Base-by-base conservation (phyloP, 2,797 vertebrate species). In the Anniella stebbinsi region DNA sequence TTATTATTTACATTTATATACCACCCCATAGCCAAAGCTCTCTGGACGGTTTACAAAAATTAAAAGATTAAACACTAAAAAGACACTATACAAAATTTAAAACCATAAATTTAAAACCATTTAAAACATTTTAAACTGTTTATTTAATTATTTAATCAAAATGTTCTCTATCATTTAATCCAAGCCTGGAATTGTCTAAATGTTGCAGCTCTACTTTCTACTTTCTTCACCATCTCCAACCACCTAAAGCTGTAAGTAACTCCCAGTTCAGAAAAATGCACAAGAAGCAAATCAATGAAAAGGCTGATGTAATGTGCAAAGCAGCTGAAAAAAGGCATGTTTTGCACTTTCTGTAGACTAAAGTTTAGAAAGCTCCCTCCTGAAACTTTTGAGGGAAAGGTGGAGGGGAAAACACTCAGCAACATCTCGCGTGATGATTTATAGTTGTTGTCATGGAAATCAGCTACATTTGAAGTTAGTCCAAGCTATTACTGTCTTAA, bases 401-500 rank as follows among this genome's bases (percentile, higher is more conserved):
- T 86, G 70, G 85, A 82, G 70, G n/a, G 7, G 1, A 70, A 91
- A 86, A 70, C 21, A 75, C 28, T 81, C 8, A 54, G 70, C 28
- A 90, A 0, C 7, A 9, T 33, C n/a, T 36, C 70, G 92, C n/a
- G 25, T 12, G n/a, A 73, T 82, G 86, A 94, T 91, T 95, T 93
- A 73, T 83, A 91, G 36, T 48, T 87, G 91, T 81, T 95, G 86
- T 82, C 72, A 67, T 75, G 36, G 80, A 78, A 94, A 87, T 88
- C 25, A 45, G 80, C 91, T 67, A 18, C 60, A 93, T 83, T 78
- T 91, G 78, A 90, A 85, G 63, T 78, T 78, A 88, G 23, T 92
- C 33, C 89, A 70, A 91, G 25, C 8, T 93, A 54, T 93, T 80
- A 80, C 2, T 21, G 38, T 54, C 69, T 94, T 77, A 88, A 23